Base-by-base conservation (phyloP, 2,888 invertebrate species). In the Drosophila nigricruria region DNA sequence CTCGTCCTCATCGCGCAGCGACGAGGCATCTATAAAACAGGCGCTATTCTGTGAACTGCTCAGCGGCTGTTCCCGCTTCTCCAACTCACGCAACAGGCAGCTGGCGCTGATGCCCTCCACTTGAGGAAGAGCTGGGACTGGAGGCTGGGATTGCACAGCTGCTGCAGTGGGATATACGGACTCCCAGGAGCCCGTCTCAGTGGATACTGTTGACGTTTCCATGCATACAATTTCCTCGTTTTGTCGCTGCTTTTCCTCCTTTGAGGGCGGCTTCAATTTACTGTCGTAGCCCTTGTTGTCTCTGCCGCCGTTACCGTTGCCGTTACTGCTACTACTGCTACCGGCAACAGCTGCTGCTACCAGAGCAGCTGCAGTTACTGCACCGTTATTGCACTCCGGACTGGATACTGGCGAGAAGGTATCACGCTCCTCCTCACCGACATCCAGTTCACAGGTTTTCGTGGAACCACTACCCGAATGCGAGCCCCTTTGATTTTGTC, bases 21-120 rank as follows among this genome's bases (percentile, higher is more conserved):
- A 95, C 9, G 96, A 95, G 18, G 96, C 96, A 91, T 96, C 96
- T 77, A 97, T 97, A 82, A 96, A 97, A 91, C 95, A 97, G 68
- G 95, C 95, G 92, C 90, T 91, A 18, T 84, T 82, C n/a, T 83
- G 90, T 0, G 91, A 91, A 16, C 88, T 88, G n/a, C 86, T 84
- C 66, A 92, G 56, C 20, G 89, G 79, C 67, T 90, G 91, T n/a
- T 91, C 91, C 4, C 85, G 79, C 58, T 89, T 84, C 70, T 90
- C 89, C 36, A 90, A 75, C 32, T 90, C 74, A 1, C 83, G 73
- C 49, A 82, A 23, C 56, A 88, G n/a, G 3, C 88, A 87, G 27
- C 79, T 82, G 27, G 90, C 76, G 59, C 82, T 89, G n/a, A 81
- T 74, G 25, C 85, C 90, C 43, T 53, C 64, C 53, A 36, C 36